Conservation (phyloP, 2,113 vertebrate species). For the Amphiprion percula region DNA sequence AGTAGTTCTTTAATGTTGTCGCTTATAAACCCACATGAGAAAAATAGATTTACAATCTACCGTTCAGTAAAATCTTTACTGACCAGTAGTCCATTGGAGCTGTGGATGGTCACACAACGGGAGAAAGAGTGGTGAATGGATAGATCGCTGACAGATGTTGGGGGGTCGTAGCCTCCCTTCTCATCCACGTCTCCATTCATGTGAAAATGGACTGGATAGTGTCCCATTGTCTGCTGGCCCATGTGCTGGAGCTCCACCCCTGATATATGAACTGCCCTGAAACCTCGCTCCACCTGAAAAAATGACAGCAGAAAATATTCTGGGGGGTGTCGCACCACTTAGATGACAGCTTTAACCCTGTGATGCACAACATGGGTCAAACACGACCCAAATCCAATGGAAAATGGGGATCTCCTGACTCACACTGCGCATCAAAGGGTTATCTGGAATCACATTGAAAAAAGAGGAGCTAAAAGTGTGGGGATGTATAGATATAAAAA, state of each 20-base stretch:
- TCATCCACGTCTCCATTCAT: constrained; percentile 94
- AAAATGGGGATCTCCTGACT: too few species aligned
- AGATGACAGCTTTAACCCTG: too few species aligned
- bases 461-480: too few species aligned
- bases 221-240: constrained; percentile 97
- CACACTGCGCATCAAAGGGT: too few species aligned
- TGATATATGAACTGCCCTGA: constrained; percentile 90
- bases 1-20: background rate
- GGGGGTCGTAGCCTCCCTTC: constrained; percentile 90
- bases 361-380: too few species aligned
- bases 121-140: constrained; percentile 97
- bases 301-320: background rate
- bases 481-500: too few species aligned
- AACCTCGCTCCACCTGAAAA: constrained; percentile 89
- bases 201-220: constrained; percentile 97
- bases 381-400: too few species aligned
- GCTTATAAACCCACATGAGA: background rate
- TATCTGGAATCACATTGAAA: too few species aligned
- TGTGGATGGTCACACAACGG: constrained; percentile 94
- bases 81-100: constrained; percentile 96
- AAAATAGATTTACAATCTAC: background rate
- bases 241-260: constrained; percentile 93
- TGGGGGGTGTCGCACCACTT: background rate
- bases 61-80: constrained; percentile 58
- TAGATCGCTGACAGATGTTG: constrained; percentile 88